Conservation (phyloP, 2,797 vertebrate genomes). For the Varecia variegata region DNA sequence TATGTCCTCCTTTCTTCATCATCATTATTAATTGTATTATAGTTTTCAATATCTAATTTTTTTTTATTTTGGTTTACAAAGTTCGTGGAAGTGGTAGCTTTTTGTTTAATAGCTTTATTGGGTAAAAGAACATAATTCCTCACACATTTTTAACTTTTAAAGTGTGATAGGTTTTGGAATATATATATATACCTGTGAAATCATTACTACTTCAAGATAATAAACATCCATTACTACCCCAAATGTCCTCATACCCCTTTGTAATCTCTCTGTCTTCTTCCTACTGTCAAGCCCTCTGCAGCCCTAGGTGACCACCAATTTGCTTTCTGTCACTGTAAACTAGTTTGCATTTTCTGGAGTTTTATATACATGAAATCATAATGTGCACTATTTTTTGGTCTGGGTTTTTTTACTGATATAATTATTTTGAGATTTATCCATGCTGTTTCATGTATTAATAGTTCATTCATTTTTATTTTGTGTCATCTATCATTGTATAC, state of each 20-base stretch:
- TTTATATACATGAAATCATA: background rate
- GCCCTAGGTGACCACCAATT: background rate
- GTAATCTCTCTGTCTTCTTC: background rate
- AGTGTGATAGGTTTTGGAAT: background rate
- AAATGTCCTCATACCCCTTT: background rate
- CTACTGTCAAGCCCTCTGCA: background rate
- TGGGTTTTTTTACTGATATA: background rate
- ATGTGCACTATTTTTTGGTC: background rate
- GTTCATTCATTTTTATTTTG: background rate
- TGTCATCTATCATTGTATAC: background rate
- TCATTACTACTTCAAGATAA: background rate
- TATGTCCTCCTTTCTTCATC: background rate
- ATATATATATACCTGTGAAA: background rate
- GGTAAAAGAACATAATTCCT: background rate
- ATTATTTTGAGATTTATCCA: background rate
- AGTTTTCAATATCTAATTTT: background rate
- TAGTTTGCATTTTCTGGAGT: background rate
- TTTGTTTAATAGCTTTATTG: background rate
- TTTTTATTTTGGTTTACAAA: background rate
- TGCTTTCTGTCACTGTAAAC: background rate
- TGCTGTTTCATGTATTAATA: background rate
- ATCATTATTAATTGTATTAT: background rate
- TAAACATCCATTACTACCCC: background rate
- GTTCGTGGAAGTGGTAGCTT: background rate
- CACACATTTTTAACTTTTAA: background rate